Percentiles rank a stretch among this genome's conserved stretches.
Conservation (phyloP, 2,888 invertebrate genomes). For the Cryptus viduatorius region DNA sequence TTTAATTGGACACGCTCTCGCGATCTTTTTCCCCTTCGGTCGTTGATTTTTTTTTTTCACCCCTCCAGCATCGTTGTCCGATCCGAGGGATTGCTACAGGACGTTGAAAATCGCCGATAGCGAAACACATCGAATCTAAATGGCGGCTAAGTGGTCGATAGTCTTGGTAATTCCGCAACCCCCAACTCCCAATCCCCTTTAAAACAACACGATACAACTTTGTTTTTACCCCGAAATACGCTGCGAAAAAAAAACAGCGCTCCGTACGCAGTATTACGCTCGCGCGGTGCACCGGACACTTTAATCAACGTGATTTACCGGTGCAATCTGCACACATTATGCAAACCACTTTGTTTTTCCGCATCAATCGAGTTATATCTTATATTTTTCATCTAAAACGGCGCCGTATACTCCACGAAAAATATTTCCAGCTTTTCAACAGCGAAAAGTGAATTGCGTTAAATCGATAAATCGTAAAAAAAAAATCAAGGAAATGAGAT, state of each 20-base stretch:
- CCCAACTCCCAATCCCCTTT: no score
- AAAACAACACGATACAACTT: background rate
- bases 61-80: background rate
- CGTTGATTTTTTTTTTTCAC: background rate
- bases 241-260: background rate
- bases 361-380: no score
- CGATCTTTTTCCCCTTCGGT: no score
- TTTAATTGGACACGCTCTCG: background rate
- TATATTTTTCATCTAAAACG: no score
- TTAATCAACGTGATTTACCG: background rate
- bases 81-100: background rate
- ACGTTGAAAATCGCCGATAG: background rate
- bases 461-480: no score
- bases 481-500: no score
- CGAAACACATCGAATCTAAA: background rate
- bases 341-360: no score
- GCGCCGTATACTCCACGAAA: no score
- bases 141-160: background rate
- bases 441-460: no score
- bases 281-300: background rate
- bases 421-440: no score
- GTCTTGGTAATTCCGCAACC: background rate
- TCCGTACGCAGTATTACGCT: background rate
- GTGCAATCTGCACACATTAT: no score
- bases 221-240: background rate